Conservation (phyloP, 2,888 invertebrate species). For the Eucriotettix oculatus region DNA sequence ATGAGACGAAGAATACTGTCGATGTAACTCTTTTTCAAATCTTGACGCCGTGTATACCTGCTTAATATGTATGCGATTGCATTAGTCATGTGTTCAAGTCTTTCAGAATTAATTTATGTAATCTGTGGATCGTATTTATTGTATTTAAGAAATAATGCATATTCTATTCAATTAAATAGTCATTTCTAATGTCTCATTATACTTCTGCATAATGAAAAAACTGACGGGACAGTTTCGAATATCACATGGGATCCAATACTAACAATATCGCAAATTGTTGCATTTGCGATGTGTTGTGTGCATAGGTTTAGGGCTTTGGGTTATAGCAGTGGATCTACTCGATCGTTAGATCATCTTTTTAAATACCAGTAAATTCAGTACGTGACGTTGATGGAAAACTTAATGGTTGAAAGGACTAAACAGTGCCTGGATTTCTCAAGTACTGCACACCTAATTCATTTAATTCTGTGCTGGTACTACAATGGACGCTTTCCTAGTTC, state of each 20-base stretch:
- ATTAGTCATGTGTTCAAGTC: too few species aligned
- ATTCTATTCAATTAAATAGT: too few species aligned
- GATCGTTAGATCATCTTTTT: slow-evolving; percentile 77
- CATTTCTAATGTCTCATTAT: too few species aligned
- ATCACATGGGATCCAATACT: slow-evolving; percentile 94
- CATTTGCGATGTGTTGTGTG: slow-evolving; percentile 81
- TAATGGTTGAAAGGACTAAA: slow-evolving; percentile 81
- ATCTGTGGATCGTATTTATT: too few species aligned
- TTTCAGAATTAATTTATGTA: too few species aligned
- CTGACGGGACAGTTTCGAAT: slow-evolving; percentile 81
- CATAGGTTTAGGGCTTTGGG: slow-evolving; percentile 55
- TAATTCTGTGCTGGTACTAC: slow-evolving; percentile 76
- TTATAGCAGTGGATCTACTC: slow-evolving; percentile 62
- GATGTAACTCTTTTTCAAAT: too few species aligned
- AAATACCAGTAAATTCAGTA: slow-evolving; percentile 85
- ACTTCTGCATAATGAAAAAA: slow-evolving; percentile 38
- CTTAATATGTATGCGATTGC: too few species aligned
- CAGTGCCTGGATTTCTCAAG: slow-evolving; percentile 93
- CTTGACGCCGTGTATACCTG: too few species aligned
- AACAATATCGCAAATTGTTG: slow-evolving; percentile 79
- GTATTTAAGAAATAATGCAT: too few species aligned
- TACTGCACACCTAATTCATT: slow-evolving; percentile 78
- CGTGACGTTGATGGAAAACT: slow-evolving; percentile 68
- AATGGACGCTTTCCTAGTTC: slow-evolving; percentile 76
- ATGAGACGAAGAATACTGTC: too few species aligned